Evolutionary conservation across 2,113 vertebrate species (phyloP), one percentile per base, ranked within the genome.

Genomic region (Neofelis nebulosa): DNA sequence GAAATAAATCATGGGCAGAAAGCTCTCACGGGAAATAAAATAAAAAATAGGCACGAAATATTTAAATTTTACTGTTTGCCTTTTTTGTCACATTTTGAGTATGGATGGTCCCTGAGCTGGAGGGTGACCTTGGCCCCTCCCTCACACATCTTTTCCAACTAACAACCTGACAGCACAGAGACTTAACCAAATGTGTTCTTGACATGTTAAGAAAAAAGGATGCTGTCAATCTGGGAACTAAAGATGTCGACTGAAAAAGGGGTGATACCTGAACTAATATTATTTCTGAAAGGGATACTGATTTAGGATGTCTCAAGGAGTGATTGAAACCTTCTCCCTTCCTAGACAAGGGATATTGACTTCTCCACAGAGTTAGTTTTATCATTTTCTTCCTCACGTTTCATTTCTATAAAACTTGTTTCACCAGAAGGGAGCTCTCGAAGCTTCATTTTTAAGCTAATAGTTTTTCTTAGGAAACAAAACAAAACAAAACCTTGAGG

Each of bases 371-470:
- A 84, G 78, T 38, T 61, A 33, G 23, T 36, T 97, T 88, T 81
- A 25, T 79, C 18, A 96, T 91, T 84, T 83, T 41, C 69, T 90
- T 80, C 74, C 76, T 82, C 50, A 16, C 19, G 29, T 88, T 95
- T 91, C 73, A 65, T 31, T 80, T 90, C 87, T 52, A 73, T 76
- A 71, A 87, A 90, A 74, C 11, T 33, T 76, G 18, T 80, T 95
- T 86, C 79, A 74, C 85, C 73, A 55, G 68, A 91, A 94, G 41
- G 50, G 27, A 93, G 45, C 29, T 89, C 52, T 95, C 0, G 0
- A 84, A 92, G n/a, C 94, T 94, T 96, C 74, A 52, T 95, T 93
- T 96, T 94, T 93, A 85, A 61, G 63, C 66, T 85, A 79, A 91
- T 82, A 85, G 61, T 81, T 86, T 97, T 97, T 86, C n/a, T 52